Evolutionary conservation across 1,140 invertebrate genomes (phyloP).

Genomic region (Lethrus apterus): DNA sequence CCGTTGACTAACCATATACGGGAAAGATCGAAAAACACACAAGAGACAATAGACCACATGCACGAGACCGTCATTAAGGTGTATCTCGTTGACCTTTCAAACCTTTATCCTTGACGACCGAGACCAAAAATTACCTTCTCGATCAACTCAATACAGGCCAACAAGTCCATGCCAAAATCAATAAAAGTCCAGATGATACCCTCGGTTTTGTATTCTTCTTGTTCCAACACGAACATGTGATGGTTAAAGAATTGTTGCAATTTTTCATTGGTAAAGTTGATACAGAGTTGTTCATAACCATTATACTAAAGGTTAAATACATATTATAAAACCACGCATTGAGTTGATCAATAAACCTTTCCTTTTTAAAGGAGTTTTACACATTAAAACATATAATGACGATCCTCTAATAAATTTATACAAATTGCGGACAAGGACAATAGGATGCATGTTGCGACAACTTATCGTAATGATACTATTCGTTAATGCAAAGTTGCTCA

Average conservation of each 20-base stretch:
- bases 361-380: no score
- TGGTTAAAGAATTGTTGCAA: constrained; percentile 98
- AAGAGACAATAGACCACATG: no score
- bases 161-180: constrained; percentile 96
- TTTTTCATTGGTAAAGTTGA: constrained; percentile 98
- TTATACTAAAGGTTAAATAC: constrained; percentile 89
- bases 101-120: no score
- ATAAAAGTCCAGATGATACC: constrained; percentile 93
- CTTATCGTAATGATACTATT: no score
- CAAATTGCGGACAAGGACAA: not conserved
- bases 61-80: no score
- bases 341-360: no score
- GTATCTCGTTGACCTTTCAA: no score
- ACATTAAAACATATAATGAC: no score
- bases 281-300: constrained; percentile 97
- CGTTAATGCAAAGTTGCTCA: no score
- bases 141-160: constrained; percentile 93
- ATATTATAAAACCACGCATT: constrained; percentile 8
- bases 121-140: constrained; percentile 68
- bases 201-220: constrained; percentile 94
- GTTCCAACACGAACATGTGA: constrained; percentile 96
- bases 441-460: no score
- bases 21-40: constrained; percentile 4
- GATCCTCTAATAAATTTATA: not conserved
- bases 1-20: no score